Base-by-base conservation (phyloP, 2,797 vertebrate genomes). In the Holocentrus rufus region DNA sequence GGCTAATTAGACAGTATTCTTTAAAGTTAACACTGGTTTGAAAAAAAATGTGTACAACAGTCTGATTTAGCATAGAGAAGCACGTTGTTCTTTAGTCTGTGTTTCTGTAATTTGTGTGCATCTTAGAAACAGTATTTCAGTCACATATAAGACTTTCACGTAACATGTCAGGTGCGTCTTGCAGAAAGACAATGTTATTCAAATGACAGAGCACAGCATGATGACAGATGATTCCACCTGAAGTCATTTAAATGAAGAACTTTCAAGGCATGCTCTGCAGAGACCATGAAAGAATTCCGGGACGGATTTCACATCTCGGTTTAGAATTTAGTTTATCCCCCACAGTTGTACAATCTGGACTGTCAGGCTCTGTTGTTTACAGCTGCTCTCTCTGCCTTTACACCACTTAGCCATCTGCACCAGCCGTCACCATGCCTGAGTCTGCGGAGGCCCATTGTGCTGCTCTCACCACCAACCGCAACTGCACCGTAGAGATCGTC, bases 401-500 rank as follows among this genome's bases (percentile, higher is more conserved):
- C 22, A 34, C 52, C 5, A 3, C 31, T 18, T 11, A 79, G 65
- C 14, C 17, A 0, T 50, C 53, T 42, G 31, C 61, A 76, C 52
- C 59, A 22, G 65, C 53, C 15, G 15, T 0, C 81, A 79, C 10
- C 82, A 93, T 92, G 92, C 14, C 79, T 0, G 77, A 90, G 39
- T 87, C 74, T 0, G 92, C 91, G 36, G 92, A 93, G 44, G 8
- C 82, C 8, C 89, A 91, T 60, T 54, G 86, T 2, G 1, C 11
- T 59, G 10, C 27, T 18, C 59, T 92, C 10, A 68, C 82, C 77
- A 92, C 92, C 81, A 92, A 92, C 86, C 90, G 91, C 58, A 89
- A 90, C 87, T 92, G 91, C 58, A 86, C 84, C 30, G 14, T 93
- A 0, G 89, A 93, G 88, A 73, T 93, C 67, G 82, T 72, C 70